Conservation (phyloP, 2,797 vertebrate species). For the Holocentrus rufus region DNA sequence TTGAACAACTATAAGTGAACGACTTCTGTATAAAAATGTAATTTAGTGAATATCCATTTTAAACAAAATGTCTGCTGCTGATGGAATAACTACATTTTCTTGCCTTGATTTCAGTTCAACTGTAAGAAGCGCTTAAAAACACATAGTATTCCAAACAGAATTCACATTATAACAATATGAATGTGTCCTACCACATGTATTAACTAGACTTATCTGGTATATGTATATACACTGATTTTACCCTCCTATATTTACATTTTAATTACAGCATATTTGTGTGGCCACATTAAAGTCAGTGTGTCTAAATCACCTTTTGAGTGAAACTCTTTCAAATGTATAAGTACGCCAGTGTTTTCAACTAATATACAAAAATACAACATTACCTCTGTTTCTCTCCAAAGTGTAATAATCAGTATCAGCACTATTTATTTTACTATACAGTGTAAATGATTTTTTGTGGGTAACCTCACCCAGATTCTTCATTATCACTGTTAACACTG, state of each 20-base stretch:
- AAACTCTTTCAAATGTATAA: slow-evolving; percentile 24
- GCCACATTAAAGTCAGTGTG: not conserved
- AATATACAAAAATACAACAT: slow-evolving; percentile 2
- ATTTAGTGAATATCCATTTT: slow-evolving; percentile 13
- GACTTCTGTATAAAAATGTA: no score
- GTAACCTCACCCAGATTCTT: slow-evolving; percentile 17
- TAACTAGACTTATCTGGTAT: not conserved
- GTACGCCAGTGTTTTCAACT: not conserved
- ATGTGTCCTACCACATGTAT: not conserved
- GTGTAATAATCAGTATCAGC: not conserved
- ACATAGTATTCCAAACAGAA: slow-evolving; percentile 2
- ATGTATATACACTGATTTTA: slow-evolving; percentile 8
- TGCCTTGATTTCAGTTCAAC: not conserved
- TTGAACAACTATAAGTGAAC: slow-evolving; percentile 12
- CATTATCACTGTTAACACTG: slow-evolving; percentile 16
- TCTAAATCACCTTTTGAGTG: slow-evolving; percentile 15
- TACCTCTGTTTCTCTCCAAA: slow-evolving; percentile 5
- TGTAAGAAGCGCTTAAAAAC: not conserved
- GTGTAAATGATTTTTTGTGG: slow-evolving; percentile 24
- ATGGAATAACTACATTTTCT: slow-evolving; percentile 14
- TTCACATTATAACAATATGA: not conserved
- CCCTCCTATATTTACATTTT: not conserved
- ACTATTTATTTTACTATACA: slow-evolving; percentile 13
- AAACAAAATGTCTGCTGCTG: no score
- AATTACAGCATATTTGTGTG: not conserved